Base-by-base conservation (phyloP, 2,888 invertebrate genomes). In the Acrocyrtus sp. region DNA sequence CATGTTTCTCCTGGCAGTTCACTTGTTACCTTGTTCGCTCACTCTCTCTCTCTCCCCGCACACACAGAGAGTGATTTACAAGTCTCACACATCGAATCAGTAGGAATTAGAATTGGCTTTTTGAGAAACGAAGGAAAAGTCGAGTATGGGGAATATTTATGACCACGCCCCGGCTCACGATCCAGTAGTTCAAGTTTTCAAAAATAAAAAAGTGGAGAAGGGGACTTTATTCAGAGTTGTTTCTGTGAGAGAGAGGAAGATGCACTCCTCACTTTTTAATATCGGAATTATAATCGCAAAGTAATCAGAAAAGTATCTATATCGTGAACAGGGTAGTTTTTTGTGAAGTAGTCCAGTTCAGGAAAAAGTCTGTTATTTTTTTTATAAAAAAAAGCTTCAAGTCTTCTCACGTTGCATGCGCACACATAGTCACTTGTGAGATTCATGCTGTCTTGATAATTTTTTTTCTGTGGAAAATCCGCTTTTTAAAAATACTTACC, bases 141-240 rank as follows among this genome's bases (percentile, higher is more conserved):
- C 27, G 53, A 53, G 26, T 53, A 27, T 27, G n/a, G 15, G 8
- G 21, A 17, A n/a, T 48, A 50, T 48, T 61, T 69, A 58, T 65
- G 72, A 69, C 78, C 78, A 80, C 80, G 78, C 80, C 80, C 77
- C 72, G 47, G 72, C 78, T 80, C 80, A 80, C 80, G 80, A 80
- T 80, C 80, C 80, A 80, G 80, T 80, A 80, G 77, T 78, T 80
- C 78, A 77, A 78, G 72, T 80, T 80, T 80, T 77, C 39, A 61
- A 51, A 70, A n/a, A n/a, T n/a, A n/a, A n/a, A n/a, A n/a, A n/a
- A n/a, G n/a, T n/a, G n/a, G n/a, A n/a, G n/a, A 63, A 72, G 51
- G 63, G 51, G 19, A 53, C 58, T 6, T 45, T 34, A 29, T 56
- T 39, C 22, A 34, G 34, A 34, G 34, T 34, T 34, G 34, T 34